Conservation (phyloP, 2,113 vertebrate genomes). For the Hypomesus transpacificus region DNA sequence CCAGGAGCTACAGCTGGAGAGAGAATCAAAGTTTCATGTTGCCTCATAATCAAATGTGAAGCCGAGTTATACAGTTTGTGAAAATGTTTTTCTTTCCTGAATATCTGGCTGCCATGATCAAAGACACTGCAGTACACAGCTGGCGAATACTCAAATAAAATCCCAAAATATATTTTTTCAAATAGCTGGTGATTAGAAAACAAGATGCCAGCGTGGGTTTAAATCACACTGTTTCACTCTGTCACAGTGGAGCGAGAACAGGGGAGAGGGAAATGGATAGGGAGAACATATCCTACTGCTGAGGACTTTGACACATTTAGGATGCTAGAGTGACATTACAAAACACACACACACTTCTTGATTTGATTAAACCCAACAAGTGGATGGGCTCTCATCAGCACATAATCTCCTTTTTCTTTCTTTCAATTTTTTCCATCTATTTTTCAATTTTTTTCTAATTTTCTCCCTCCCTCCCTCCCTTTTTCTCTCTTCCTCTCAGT, state of each 20-base stretch:
- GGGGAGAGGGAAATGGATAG: background rate
- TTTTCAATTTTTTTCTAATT: background rate
- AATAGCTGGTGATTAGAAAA: constrained; percentile 21
- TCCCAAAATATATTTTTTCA: constrained; percentile 36
- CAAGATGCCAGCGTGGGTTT: constrained; percentile 27
- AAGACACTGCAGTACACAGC: constrained; percentile 36
- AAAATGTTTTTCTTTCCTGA: constrained; percentile 33
- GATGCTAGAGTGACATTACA: background rate
- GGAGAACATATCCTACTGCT: background rate
- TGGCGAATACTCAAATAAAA: constrained; percentile 42
- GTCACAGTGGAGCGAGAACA: background rate
- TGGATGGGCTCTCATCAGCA: background rate
- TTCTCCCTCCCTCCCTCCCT: background rate
- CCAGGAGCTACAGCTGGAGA: background rate
- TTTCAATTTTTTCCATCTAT: too few relatives aligned
- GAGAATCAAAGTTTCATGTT: constrained; percentile 12
- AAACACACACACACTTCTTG: background rate
- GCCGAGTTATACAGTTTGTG: constrained; percentile 23
- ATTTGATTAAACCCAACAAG: constrained; percentile 1
- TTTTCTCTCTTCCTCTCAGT: background rate
- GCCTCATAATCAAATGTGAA: constrained; percentile 26
- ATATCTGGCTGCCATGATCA: constrained; percentile 38
- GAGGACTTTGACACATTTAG: background rate
- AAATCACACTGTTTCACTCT: constrained; percentile 8
- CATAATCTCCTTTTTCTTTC: background rate